These are phyloP conservation scores for Tenthredo amoena DNA, from an alignment of 2,888 invertebrate genomes.

Conservation along the genomic window DNA sequence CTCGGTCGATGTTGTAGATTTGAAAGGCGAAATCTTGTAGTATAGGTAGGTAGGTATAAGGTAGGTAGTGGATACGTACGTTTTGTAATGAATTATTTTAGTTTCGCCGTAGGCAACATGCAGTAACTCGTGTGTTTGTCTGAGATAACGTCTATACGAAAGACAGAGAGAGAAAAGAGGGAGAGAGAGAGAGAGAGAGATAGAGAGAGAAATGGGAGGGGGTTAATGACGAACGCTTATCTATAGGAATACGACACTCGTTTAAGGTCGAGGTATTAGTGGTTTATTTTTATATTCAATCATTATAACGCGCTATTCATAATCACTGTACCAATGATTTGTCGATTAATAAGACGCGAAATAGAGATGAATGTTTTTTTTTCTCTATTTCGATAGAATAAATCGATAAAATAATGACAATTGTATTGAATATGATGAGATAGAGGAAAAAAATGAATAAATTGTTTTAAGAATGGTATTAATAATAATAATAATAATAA, in stretches of 20 bases:
- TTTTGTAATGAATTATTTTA: conserved; percentile 46
- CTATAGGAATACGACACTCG: conserved; percentile 41
- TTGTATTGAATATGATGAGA: background rate
- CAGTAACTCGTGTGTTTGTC: conserved; percentile 45
- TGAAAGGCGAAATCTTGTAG: conserved; percentile 30
- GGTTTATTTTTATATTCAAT: conserved; percentile 9
- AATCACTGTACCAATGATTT: background rate
- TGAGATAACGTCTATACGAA: conserved; percentile 39
- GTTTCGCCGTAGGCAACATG: conserved; percentile 40
- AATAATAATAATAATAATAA: too few relatives aligned
- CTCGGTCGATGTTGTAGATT: conserved; percentile 27
- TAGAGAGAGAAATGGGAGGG: conserved; percentile 41
- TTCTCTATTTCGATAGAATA: background rate
- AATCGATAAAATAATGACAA: background rate
- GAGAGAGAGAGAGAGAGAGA: background rate
- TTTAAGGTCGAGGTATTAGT: background rate
- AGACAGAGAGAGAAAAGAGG: conserved; percentile 34
- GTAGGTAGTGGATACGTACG: conserved; percentile 23
- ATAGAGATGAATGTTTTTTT: background rate
- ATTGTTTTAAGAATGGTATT: background rate
- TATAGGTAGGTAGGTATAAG: conserved; percentile 10
- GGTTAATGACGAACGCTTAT: conserved; percentile 41
- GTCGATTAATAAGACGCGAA: background rate
- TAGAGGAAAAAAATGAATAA: conserved; percentile 55
- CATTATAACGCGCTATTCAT: background rate